Base-by-base conservation (phyloP, 2,113 vertebrate species). In the Pelusios castaneus region DNA sequence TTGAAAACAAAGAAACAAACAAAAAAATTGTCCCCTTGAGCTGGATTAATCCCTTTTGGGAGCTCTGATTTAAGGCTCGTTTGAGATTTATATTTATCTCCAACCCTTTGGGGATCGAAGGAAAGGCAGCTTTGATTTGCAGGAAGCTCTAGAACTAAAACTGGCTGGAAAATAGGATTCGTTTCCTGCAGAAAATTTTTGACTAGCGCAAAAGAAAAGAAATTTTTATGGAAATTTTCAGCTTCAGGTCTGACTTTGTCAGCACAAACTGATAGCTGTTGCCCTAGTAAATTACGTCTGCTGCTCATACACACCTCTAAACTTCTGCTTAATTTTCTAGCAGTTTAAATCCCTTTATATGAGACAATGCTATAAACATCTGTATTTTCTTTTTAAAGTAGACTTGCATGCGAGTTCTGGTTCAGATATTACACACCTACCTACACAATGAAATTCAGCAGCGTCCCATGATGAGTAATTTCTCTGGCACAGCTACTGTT, bases 401-500 rank as follows among this genome's bases (percentile, higher is more conserved):
- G 3, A 14, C 52, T 85, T 83, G 9, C 67, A 2, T n/a, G 43
- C 11, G 6, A 19, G 2, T 5, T 38, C 19, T 87, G 91, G 83
- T 84, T 79, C 52, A 8, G 70, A 29, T 82, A 38, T 88, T 80
- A 12, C 31, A 83, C 43, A 3, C 29, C 2, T 34, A 22, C 82
- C 34, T 76, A 24, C 79, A 83, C 88, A 80, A 82, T 85, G 91
- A 95, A 94, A 90, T 49, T 79, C 60, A 84, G 0, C 81, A 88
- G 85, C 51, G 87, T 89, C 79, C 60, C 85, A 77, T 2, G 1
- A 82, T 2, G 89, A 88, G 41, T 52, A 47, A 78, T 75, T 95
- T 85, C 84, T 96, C 38, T 91, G 92, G 95, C 96, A 90, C 55
- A 82, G n/a, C 85, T 82, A 34, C 83, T 89, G 10, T 85, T 95